Evolutionary conservation across 1,140 invertebrate species (phyloP), one percentile per base, ranked within the genome.

Genomic region (Danaus melanippus): DNA sequence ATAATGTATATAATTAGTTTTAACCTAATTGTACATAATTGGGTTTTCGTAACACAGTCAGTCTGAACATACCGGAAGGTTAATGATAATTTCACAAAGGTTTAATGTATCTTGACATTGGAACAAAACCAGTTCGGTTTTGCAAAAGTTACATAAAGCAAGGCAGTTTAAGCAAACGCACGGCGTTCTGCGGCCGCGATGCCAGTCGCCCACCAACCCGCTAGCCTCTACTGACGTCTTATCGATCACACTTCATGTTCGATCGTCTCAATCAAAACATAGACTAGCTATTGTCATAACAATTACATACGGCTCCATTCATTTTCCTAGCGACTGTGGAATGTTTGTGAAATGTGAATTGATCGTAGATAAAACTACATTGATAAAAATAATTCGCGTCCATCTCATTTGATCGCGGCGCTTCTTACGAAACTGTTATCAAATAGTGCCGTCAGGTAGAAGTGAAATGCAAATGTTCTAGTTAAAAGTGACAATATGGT

Each of bases 401-500:
- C 50, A 57, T 62, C 60, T 60, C 57, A 59, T 47, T 49, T 12
- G 45, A 39, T 46, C 42, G 12, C n/a, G 8, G 46, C 39, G 42
- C 21, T 2, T 50, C 45, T 50, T 54, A 50, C 55, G 56, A 55
- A 59, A 63, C 41, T 54, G 44, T 52, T 66, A 66, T 63, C 63
- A 52, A 21, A 47, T n/a, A 32, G 21, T n/a, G 48, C 44, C 12
- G 11, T 45, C 42, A 15, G 42, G 10, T 44, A 12, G 9, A 50
- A 42, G 32, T 10, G 10, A 11, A 44, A 42, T 49, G 53, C 12
- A 44, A 50, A 48, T 50, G 47, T 50, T 32, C 21, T 32, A 32
- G 21, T 41, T 45, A 12, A 45, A 17, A 56, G 54, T 50, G 50
- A 45, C 3, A 67, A 73, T 70, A 86, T 84, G 79, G 77, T 84